phyloP scores from a whole-genome alignment of 2,113 vertebrate species.

The Coturnix japonica region DNA sequence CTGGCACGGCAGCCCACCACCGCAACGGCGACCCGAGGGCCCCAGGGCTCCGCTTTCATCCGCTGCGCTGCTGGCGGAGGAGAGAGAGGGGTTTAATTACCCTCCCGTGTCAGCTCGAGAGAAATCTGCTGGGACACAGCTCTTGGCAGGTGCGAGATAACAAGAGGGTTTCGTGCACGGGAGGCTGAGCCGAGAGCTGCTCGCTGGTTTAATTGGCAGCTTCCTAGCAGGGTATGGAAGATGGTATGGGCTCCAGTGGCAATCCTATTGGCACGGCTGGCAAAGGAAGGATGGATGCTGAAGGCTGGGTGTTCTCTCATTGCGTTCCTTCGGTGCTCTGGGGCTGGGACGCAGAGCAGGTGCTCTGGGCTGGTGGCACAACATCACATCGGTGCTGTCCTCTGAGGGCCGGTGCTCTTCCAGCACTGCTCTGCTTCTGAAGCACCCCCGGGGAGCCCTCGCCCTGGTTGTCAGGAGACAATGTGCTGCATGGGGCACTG shows the following conservation, averaged over 20 bases:
- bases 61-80: background rate
- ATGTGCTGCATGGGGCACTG: rapidly evolving
- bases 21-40: background rate
- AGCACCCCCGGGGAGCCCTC: background rate
- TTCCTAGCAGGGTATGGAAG: constrained; percentile 36
- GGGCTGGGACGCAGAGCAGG: background rate
- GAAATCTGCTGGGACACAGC: constrained; percentile 60
- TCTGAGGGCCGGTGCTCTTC: background rate
- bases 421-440: background rate
- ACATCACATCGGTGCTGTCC: rapidly evolving
- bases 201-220: constrained; percentile 43
- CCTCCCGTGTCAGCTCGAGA: constrained; percentile 67
- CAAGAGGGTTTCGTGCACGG: constrained; percentile 55
- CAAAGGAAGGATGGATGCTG: constrained; percentile 9
- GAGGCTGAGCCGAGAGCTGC: constrained; percentile 50
- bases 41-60: constrained; percentile 35
- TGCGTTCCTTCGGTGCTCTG: background rate
- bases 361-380: background rate
- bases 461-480: background rate
- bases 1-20: background rate
- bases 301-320: background rate
- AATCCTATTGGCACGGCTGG: background rate
- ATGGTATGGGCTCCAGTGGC: background rate
- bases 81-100: constrained; percentile 61
- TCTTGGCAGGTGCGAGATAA: constrained; percentile 68